These are phyloP conservation scores for Callimorpha dominula DNA, from an alignment of 2,888 invertebrate species.

Conservation along the genomic window DNA sequence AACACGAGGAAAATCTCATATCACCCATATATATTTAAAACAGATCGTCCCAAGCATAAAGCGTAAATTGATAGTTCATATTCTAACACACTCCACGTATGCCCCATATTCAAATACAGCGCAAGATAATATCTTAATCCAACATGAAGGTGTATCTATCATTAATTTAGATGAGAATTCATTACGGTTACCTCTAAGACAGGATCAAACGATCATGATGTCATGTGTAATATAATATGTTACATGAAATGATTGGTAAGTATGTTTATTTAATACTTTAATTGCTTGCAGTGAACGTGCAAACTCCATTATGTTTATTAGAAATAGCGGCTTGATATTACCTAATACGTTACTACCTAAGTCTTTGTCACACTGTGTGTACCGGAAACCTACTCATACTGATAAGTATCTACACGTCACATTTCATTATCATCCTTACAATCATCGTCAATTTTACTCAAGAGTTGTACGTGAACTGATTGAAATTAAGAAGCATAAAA, in stretches of 20 bases:
- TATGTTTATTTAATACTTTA: constrained; percentile 27
- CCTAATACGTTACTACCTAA: background rate
- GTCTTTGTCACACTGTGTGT: background rate
- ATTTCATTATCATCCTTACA: too few relatives aligned
- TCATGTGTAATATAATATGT: constrained; percentile 42
- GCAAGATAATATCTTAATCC: constrained; percentile 68
- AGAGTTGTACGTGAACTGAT: too few relatives aligned
- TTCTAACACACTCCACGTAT: constrained; percentile 25
- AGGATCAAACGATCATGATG: constrained; percentile 60
- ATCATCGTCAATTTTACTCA: too few relatives aligned
- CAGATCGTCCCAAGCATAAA: background rate
- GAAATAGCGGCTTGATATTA: background rate
- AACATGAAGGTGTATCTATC: constrained; percentile 64
- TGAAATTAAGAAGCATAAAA: too few relatives aligned
- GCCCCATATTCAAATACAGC: constrained; percentile 27
- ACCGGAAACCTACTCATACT: too few relatives aligned
- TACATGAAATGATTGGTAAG: constrained; percentile 42
- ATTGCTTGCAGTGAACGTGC: constrained; percentile 34
- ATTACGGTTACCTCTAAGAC: constrained; percentile 57
- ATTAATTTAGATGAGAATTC: constrained; percentile 77
- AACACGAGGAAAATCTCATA: constrained; percentile 6
- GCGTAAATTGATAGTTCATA: constrained; percentile 27
- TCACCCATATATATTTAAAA: constrained; percentile 6
- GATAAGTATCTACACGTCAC: too few relatives aligned
- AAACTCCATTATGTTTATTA: constrained; percentile 23